Evolutionary conservation across 2,797 vertebrate species (phyloP).

Genomic region (Oreochromis grahami): DNA sequence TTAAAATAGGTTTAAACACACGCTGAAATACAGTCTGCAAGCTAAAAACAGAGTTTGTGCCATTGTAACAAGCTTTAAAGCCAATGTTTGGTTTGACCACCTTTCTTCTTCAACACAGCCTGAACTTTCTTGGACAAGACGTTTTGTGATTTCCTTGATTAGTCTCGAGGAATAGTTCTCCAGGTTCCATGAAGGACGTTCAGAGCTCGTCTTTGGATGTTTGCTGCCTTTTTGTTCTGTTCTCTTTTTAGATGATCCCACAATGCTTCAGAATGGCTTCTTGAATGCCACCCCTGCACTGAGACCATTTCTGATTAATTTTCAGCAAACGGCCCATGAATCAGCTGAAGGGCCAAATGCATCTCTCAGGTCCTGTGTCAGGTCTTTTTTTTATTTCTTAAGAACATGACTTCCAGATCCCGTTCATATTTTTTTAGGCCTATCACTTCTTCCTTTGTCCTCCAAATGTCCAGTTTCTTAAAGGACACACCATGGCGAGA

Average conservation of each 20-base stretch:
- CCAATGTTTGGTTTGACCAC: background rate
- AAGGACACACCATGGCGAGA: background rate
- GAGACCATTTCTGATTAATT: background rate
- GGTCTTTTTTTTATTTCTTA: background rate
- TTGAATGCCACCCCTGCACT: background rate
- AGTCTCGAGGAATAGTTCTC: background rate
- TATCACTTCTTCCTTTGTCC: rapidly evolving
- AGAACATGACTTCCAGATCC: background rate
- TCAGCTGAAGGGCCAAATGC: background rate
- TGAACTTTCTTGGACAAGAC: background rate
- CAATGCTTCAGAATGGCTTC: background rate
- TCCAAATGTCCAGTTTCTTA: background rate
- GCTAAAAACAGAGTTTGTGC: background rate
- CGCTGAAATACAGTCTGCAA: background rate
- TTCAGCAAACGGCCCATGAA: background rate
- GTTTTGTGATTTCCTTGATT: background rate
- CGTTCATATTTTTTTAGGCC: background rate
- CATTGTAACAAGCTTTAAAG: background rate
- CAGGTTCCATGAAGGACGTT: background rate
- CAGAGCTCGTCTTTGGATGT: background rate
- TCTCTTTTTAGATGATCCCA: background rate
- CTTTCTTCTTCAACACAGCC: background rate
- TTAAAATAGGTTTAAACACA: background rate
- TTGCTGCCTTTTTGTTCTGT: background rate
- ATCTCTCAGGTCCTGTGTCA: background rate